Conservation (phyloP, 2,888 invertebrate genomes). For the Hypsopygia costalis region DNA sequence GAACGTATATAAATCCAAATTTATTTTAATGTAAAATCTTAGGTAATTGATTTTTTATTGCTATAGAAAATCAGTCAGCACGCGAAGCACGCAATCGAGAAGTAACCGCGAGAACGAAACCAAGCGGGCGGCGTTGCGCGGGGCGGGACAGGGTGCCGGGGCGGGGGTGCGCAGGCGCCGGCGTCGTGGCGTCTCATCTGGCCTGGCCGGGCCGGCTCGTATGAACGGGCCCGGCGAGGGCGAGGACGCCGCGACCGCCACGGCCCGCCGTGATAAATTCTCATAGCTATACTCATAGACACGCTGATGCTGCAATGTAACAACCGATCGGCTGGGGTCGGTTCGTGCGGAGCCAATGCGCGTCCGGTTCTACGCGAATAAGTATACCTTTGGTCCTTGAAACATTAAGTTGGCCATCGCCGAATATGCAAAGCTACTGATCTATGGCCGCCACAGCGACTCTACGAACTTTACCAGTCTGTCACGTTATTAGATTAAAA, state of each 20-base stretch:
- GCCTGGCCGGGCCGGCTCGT: too few relatives aligned
- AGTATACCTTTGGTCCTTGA: slow-evolving; percentile 80
- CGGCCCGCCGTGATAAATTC: slow-evolving; percentile 39
- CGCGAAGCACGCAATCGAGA: slow-evolving; percentile 82
- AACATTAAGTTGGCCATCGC: slow-evolving; percentile 77
- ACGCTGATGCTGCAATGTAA: slow-evolving; percentile 60
- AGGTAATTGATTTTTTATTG: slow-evolving; percentile 82
- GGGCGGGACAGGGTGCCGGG: slow-evolving; percentile 30
- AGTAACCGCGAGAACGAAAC: slow-evolving; percentile 80
- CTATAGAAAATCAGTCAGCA: slow-evolving; percentile 83
- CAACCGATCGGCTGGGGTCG: slow-evolving; percentile 67
- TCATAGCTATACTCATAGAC: slow-evolving; percentile 58
- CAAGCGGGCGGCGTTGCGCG: slow-evolving; percentile 75
- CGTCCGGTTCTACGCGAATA: slow-evolving; percentile 79
- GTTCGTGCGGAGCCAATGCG: slow-evolving; percentile 79
- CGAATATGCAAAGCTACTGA: slow-evolving; percentile 80
- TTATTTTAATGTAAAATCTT: slow-evolving; percentile 81
- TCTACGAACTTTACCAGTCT: slow-evolving; percentile 81
- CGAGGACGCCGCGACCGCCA: slow-evolving; percentile 32
- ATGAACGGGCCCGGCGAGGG: slow-evolving; percentile 23
- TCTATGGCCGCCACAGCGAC: slow-evolving; percentile 79
- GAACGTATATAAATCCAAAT: slow-evolving; percentile 81
- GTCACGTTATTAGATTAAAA: slow-evolving; percentile 80
- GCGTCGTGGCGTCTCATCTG: slow-evolving; percentile 16
- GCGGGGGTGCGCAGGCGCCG: slow-evolving; percentile 34